Percentiles rank a stretch among this genome's conserved stretches.
These are phyloP conservation scores for Beris morrisii DNA, from an alignment of 2,888 invertebrate species.

Conservation along the genomic window DNA sequence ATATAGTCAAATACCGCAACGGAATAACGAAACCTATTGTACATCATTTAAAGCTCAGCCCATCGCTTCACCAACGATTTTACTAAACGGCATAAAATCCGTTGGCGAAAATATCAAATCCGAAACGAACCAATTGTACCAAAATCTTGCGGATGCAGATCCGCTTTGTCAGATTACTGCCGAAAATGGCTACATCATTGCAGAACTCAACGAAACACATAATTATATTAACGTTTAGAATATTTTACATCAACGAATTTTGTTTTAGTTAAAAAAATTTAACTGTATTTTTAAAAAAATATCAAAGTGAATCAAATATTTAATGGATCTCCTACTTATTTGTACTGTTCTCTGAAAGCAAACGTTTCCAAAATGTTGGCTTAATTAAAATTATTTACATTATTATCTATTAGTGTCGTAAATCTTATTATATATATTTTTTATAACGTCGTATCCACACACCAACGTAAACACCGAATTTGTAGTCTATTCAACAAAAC, in stretches of 20 bases:
- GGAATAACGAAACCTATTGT: conserved; percentile 47
- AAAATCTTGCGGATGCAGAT: conserved; percentile 5
- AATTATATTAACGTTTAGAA: conserved; percentile 25
- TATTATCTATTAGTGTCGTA: too few relatives aligned
- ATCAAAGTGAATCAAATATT: not conserved
- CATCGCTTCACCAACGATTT: not conserved
- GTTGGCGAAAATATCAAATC: not conserved
- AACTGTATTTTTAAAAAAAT: not conserved
- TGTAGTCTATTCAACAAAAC: too few relatives aligned
- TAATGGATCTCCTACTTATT: not conserved
- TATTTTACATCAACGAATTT: not conserved
- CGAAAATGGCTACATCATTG: not conserved
- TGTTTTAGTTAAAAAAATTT: not conserved
- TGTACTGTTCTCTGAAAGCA: not conserved
- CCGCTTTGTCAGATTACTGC: not conserved
- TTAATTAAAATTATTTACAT: too few relatives aligned
- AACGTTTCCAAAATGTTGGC: conserved; percentile 3
- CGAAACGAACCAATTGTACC: conserved; percentile 18
- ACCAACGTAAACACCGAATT: too few relatives aligned
- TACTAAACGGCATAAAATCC: not conserved
- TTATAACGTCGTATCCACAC: too few relatives aligned
- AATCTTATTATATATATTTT: too few relatives aligned
- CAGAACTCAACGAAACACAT: conserved; percentile 23
- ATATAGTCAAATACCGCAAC: conserved; percentile 41
- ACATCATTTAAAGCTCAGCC: conserved; percentile 39